A percentile compares a stretch with the other conserved stretches of the same genome.
These are phyloP conservation scores for Neoaliturus tenellus DNA, from an alignment of 2,888 invertebrate genomes.

Conservation along the genomic window DNA sequence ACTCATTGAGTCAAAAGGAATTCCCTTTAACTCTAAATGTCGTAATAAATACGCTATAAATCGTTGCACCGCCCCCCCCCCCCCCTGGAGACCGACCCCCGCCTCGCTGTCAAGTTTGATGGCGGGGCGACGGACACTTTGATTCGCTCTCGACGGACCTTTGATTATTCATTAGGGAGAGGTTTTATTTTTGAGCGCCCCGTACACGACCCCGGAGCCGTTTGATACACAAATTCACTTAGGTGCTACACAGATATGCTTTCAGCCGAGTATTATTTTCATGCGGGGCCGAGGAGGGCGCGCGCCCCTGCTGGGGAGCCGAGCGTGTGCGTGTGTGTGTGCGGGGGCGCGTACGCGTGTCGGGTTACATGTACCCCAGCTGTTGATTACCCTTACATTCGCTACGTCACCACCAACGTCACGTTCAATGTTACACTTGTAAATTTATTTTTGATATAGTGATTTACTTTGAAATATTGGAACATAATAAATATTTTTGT, in stretches of 20 bases:
- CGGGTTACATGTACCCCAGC: slow-evolving; percentile 42
- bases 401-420: too few relatives aligned
- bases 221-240: slow-evolving; percentile 68
- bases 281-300: slow-evolving; percentile 64
- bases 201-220: slow-evolving; percentile 37
- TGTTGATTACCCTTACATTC: slow-evolving; percentile 45
- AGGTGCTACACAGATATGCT: slow-evolving; percentile 70
- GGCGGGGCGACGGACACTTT: slow-evolving; percentile 20
- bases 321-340: slow-evolving; percentile 12
- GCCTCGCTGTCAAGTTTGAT: slow-evolving; percentile 16
- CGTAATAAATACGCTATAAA: slow-evolving; percentile 16
- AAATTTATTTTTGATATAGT: too few relatives aligned
- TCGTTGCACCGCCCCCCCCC: neutral
- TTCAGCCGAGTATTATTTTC: slow-evolving; percentile 70
- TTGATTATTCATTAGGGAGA: slow-evolving; percentile 53
- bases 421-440: too few relatives aligned
- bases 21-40: neutral
- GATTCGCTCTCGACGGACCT: slow-evolving; percentile 47
- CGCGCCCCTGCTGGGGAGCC: slow-evolving; percentile 53
- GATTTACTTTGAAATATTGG: too few relatives aligned
- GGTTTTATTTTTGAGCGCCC: slow-evolving; percentile 50
- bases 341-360: slow-evolving; percentile 23
- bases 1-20: neutral
- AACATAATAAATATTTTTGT: too few relatives aligned
- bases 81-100: too few relatives aligned